Conservation (phyloP, 2,797 vertebrate species). For the Lindbergichthys nudifrons region DNA sequence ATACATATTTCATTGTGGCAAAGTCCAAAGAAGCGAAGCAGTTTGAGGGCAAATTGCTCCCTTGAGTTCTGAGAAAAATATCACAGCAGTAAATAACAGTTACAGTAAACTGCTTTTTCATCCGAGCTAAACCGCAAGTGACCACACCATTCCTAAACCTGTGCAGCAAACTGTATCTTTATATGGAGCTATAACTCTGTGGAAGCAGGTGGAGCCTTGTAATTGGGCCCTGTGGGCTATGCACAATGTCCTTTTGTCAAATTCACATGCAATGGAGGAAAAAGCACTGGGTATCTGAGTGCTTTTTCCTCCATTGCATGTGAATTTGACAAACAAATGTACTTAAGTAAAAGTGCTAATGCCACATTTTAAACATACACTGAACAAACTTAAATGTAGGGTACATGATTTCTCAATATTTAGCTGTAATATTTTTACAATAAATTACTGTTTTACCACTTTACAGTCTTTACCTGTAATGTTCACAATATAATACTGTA, state of each 20-base stretch:
- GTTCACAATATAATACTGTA: too few relatives aligned
- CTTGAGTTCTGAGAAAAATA: slow-evolving; percentile 37
- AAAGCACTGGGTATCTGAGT: too few relatives aligned
- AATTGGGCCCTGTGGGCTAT: slow-evolving; percentile 69
- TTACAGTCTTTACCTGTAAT: too few relatives aligned
- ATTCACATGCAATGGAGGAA: slow-evolving; percentile 39
- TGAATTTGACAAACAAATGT: too few relatives aligned
- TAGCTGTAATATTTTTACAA: too few relatives aligned
- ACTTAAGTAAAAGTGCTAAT: too few relatives aligned
- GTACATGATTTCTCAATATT: too few relatives aligned
- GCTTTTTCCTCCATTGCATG: too few relatives aligned
- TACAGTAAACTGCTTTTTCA: slow-evolving; percentile 57
- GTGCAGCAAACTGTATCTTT: slow-evolving; percentile 37
- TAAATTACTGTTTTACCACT: too few relatives aligned
- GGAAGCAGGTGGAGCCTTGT: slow-evolving; percentile 48
- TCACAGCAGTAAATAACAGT: slow-evolving; percentile 49
- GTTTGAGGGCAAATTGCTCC: slow-evolving; percentile 53
- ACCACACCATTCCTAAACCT: slow-evolving; percentile 27
- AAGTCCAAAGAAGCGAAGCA: slow-evolving; percentile 33
- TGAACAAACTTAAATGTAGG: too few relatives aligned
- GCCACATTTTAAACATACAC: too few relatives aligned
- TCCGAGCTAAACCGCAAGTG: slow-evolving; percentile 50
- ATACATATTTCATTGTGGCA: slow-evolving; percentile 35
- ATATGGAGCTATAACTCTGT: slow-evolving; percentile 31
- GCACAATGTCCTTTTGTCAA: slow-evolving; percentile 47